phyloP scores from a whole-genome alignment of 2,888 invertebrate species.

The Ennomos erosarius region DNA sequence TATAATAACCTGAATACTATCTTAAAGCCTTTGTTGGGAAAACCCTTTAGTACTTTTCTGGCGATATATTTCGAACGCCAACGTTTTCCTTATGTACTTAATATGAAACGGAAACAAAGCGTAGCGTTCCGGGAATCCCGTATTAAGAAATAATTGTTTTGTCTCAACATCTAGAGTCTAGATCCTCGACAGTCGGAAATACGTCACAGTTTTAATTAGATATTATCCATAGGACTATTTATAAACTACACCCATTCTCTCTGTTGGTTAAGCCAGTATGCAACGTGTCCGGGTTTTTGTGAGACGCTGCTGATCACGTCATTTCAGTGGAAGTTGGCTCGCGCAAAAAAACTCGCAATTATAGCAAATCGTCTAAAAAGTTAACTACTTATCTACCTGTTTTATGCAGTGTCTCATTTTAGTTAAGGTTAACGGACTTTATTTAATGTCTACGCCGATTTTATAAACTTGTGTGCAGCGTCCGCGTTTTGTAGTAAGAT shows the following conservation, averaged over 20 bases:
- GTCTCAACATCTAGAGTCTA: not conserved
- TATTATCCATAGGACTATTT: conserved; percentile 25
- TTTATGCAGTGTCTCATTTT: conserved; percentile 29
- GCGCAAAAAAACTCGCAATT: conserved; percentile 52
- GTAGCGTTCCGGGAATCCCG: conserved; percentile 21
- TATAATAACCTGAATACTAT: not conserved
- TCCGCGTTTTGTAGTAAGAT: not conserved
- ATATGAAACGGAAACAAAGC: conserved; percentile 10
- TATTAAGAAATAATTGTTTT: conserved; percentile 7
- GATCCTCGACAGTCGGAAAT: conserved; percentile 15
- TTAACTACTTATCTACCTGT: conserved; percentile 30
- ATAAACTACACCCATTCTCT: conserved; percentile 44
- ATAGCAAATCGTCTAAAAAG: conserved; percentile 45
- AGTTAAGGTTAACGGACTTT: conserved; percentile 28
- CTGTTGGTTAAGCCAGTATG: conserved; percentile 42
- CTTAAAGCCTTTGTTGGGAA: not conserved
- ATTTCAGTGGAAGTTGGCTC: conserved; percentile 47
- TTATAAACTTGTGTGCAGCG: conserved; percentile 4
- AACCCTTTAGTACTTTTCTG: not conserved
- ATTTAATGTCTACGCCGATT: conserved; percentile 7
- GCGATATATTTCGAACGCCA: not conserved
- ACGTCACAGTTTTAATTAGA: conserved; percentile 28
- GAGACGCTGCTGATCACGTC: conserved; percentile 50
- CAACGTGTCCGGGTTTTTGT: conserved; percentile 62
- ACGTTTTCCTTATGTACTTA: conserved; percentile 23